These are phyloP conservation scores for Polyodon spathula DNA, from an alignment of 2,113 vertebrate species.

Conservation along the genomic window DNA sequence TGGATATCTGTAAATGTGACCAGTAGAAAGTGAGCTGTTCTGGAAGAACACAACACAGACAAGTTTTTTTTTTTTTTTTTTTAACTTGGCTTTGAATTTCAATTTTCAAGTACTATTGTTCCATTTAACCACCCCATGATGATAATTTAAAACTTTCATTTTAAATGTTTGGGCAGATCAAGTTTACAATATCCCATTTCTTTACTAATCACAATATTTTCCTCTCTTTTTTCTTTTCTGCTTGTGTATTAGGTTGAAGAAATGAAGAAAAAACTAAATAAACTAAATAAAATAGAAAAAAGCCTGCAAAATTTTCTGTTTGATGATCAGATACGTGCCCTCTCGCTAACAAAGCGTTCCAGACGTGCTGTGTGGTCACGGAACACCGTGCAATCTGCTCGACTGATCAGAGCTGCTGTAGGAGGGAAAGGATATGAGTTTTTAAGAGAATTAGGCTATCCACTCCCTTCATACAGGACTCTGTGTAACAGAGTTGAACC, in stretches of 20 bases:
- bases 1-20: too few relatives aligned
- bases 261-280: conserved; percentile 64
- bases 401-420: conserved; percentile 54
- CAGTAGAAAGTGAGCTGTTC: too few relatives aligned
- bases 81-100: too few relatives aligned
- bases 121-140: too few relatives aligned
- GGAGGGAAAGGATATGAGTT: conserved; percentile 65
- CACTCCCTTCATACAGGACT: conserved; percentile 62
- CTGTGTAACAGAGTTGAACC: conserved; percentile 63
- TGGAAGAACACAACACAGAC: too few relatives aligned
- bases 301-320: conserved; percentile 61
- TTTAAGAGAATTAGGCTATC: conserved; percentile 61
- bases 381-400: conserved; percentile 55
- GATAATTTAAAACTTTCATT: too few relatives aligned
- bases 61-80: too few relatives aligned
- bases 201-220: conserved; percentile 3
- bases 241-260: conserved; percentile 47
- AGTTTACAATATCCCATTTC: not conserved
- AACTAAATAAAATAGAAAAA: conserved; percentile 57
- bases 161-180: too few relatives aligned
- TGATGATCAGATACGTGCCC: conserved; percentile 62
- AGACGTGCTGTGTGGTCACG: conserved; percentile 63
- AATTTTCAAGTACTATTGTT: too few relatives aligned
- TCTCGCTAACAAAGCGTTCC: conserved; percentile 61
- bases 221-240: not conserved